Percentiles rank a stretch among this genome's conserved stretches.
phyloP scores from a whole-genome alignment of 2,113 vertebrate species.

The Larimichthys polyactis region DNA sequence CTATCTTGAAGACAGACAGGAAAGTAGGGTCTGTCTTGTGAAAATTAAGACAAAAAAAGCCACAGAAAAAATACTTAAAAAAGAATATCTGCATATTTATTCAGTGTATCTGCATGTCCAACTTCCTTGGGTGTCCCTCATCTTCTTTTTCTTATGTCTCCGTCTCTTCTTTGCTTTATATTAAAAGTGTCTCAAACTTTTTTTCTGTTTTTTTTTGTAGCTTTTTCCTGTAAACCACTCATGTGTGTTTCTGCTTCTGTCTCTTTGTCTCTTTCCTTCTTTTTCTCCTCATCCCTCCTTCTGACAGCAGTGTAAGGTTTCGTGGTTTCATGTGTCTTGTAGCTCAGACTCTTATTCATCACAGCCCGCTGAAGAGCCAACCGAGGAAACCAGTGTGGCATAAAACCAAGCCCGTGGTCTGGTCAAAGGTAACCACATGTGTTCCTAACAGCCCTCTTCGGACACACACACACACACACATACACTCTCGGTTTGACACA shows the following conservation, averaged over 20 bases:
- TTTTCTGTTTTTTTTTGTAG: not conserved
- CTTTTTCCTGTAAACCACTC: not conserved
- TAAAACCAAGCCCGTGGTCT: constrained; percentile 61
- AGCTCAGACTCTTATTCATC: constrained; percentile 59
- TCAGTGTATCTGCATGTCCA: not conserved
- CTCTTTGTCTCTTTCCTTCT: constrained; percentile 3
- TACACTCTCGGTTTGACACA: constrained; percentile 31
- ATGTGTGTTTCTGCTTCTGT: constrained; percentile 5
- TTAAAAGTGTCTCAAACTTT: constrained; percentile 10
- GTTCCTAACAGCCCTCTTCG: constrained; percentile 42
- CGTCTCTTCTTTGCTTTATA: not conserved
- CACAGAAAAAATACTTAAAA: too few species aligned
- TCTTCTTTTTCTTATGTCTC: not conserved
- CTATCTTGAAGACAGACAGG: too few species aligned
- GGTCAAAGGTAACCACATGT: constrained; percentile 64
- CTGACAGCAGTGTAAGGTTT: constrained; percentile 46
- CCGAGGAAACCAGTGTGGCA: constrained; percentile 61
- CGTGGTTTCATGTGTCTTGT: constrained; percentile 66
- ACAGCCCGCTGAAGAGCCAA: constrained; percentile 39
- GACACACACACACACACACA: constrained; percentile 26
- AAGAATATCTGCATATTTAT: not conserved
- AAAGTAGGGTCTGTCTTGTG: too few species aligned
- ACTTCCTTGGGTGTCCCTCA: not conserved
- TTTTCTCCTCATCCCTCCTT: constrained; percentile 27
- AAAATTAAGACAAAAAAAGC: too few species aligned